Conservation (phyloP, 2,797 vertebrate genomes). For the Perodicticus potto region DNA sequence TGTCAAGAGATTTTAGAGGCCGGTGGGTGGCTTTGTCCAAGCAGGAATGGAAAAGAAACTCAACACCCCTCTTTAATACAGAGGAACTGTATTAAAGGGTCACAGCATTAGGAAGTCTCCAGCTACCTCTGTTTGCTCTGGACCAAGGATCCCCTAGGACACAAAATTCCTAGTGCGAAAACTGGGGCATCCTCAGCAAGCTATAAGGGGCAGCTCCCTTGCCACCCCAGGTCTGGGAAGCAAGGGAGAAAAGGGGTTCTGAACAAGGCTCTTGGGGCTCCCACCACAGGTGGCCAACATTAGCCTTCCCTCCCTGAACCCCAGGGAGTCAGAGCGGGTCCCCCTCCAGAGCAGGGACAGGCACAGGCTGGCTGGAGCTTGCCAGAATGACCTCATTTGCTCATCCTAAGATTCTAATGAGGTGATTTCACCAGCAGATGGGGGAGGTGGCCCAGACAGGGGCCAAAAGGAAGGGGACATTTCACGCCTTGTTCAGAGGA, state of each 20-base stretch:
- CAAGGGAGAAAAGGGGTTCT: background rate
- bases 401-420: background rate
- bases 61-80: too few species aligned
- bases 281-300: fast-evolving
- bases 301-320: background rate
- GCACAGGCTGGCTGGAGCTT: background rate
- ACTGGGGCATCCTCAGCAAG: background rate
- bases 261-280: background rate
- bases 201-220: background rate
- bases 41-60: background rate
- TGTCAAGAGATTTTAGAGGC: background rate
- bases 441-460: background rate
- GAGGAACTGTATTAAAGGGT: too few species aligned
- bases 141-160: background rate
- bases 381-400: background rate
- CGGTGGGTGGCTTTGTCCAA: background rate
- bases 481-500: background rate
- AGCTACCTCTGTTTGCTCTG: fast-evolving
- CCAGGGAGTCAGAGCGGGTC: background rate
- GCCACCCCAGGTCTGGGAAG: background rate
- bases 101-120: too few species aligned
- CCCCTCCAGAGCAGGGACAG: fast-evolving
- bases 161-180: fast-evolving
- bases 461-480: background rate
- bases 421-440: background rate